phyloP scores from a whole-genome alignment of 1,140 invertebrate species.

The Aphelenchoides fujianensis region DNA sequence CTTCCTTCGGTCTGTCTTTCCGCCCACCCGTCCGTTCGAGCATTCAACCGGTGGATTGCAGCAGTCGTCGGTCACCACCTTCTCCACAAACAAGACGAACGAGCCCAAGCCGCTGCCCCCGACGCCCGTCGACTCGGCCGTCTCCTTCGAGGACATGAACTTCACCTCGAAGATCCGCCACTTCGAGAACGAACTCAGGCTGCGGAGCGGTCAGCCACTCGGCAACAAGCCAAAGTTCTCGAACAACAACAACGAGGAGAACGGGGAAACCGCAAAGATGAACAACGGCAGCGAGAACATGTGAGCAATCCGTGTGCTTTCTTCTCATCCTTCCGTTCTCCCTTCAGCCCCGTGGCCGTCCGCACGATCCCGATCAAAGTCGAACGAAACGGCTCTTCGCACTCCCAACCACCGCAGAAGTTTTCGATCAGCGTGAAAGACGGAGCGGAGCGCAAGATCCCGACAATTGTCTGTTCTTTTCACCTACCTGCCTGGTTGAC shows the following conservation, averaged over 20 bases:
- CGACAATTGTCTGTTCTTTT: neutral
- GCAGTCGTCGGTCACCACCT: slow-evolving; percentile 8
- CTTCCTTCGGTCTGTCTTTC: slow-evolving; percentile 21
- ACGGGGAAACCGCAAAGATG: neutral
- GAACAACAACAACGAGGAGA: neutral
- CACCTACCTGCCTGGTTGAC: neutral
- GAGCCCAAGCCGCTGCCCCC: neutral
- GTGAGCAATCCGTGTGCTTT: neutral
- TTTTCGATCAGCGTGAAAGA: neutral
- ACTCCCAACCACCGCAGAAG: neutral
- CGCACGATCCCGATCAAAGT: neutral
- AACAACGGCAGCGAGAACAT: neutral
- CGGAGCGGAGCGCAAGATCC: neutral
- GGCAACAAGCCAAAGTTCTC: neutral
- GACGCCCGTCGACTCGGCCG: neutral
- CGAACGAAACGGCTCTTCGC: too few species aligned
- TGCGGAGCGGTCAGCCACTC: neutral
- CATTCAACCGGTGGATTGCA: neutral
- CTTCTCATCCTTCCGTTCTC: neutral
- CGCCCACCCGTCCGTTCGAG: neutral
- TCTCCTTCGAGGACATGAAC: slow-evolving; percentile 21
- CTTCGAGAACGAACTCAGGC: slow-evolving; percentile 18
- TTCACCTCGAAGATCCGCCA: slow-evolving; percentile 23
- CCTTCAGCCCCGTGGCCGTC: neutral
- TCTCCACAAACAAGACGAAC: slow-evolving; percentile 3